Base-by-base conservation (phyloP, 2,888 invertebrate genomes). In the Patella depressa region DNA sequence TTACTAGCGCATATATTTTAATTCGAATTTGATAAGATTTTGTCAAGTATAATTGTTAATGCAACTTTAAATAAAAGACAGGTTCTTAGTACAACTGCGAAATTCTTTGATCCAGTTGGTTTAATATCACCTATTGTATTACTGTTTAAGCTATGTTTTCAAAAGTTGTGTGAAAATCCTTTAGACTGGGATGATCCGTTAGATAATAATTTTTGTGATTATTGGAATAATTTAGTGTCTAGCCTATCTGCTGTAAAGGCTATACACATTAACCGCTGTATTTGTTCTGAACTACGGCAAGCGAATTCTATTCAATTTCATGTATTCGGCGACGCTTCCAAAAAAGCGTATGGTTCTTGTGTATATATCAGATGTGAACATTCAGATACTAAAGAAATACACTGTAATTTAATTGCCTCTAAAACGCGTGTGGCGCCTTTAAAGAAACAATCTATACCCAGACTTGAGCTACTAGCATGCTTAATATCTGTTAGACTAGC, bases 281-380 rank as follows among this genome's bases (percentile, higher is more conserved):
- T 59, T 59, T 59, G 59, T 59, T 59, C 59, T 59, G 59, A 59
- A 15, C 59, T 59, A 17, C 59, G 7, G 5, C 17, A 9, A 7
- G 59, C 59, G 17, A 19, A 59, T 59, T 59, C 59, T n/a, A 59
- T 59, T 59, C 59, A 59, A 59, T 59, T 59, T n/a, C 59, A 59
- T 59, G 59, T 59, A n/a, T 59, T 59, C 19, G 59, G 59, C 0
- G 59, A 59, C 59, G n/a, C 59, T 9, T 59, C 59, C 19, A n/a
- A 59, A 14, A 59, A 59, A n/a, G 59, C 59, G 1, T 59, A n/a
- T 19, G 59, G 59, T 14, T 59, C 59, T 7, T 59, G 59, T 59
- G n/a, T 59, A n/a, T 59, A 59, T 59, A 7, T 59, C 1, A n/a
- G 59, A n/a, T 59, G 59, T 59, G 59, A n/a, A 14, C 59, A 59